A percentile compares a stretch with the other conserved stretches of the same genome.
Conservation (phyloP, 2,888 invertebrate genomes). For the Nineta flava region DNA sequence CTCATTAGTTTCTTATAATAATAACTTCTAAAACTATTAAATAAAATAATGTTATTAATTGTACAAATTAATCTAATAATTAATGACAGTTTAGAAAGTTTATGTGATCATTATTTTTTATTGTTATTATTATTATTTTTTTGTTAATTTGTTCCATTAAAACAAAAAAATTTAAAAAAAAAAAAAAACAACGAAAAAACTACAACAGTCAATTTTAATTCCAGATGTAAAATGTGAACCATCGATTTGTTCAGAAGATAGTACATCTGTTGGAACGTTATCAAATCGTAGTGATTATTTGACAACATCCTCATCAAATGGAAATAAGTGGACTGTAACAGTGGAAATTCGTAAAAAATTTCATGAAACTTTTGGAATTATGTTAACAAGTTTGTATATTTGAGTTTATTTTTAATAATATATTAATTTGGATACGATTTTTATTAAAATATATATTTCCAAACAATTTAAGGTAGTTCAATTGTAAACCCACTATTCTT, state of each 20-base stretch:
- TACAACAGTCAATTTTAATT: constrained; percentile 11
- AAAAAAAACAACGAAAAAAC: too few relatives aligned
- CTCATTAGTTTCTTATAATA: too few relatives aligned
- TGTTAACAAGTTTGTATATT: constrained; percentile 20
- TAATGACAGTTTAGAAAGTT: too few relatives aligned
- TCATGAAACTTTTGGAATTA: constrained; percentile 19
- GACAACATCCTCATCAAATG: not conserved
- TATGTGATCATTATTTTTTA: too few relatives aligned
- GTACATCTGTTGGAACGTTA: constrained; percentile 20
- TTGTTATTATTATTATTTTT: too few relatives aligned
- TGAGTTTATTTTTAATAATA: not conserved
- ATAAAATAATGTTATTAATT: too few relatives aligned
- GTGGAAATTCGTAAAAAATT: constrained; percentile 9
- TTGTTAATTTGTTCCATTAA: too few relatives aligned
- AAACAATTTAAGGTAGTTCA: too few relatives aligned
- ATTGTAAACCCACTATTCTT: too few relatives aligned
- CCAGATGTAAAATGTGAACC: constrained; percentile 27
- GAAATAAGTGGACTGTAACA: not conserved
- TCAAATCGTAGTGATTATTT: constrained; percentile 21
- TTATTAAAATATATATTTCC: not conserved
- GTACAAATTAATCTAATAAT: too few relatives aligned
- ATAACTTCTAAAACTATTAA: too few relatives aligned
- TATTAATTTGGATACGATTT: not conserved
- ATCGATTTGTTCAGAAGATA: constrained; percentile 26
- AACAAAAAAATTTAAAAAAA: too few relatives aligned